Base-by-base conservation (phyloP, 2,113 vertebrate genomes). In the Mellivora capensis region DNA sequence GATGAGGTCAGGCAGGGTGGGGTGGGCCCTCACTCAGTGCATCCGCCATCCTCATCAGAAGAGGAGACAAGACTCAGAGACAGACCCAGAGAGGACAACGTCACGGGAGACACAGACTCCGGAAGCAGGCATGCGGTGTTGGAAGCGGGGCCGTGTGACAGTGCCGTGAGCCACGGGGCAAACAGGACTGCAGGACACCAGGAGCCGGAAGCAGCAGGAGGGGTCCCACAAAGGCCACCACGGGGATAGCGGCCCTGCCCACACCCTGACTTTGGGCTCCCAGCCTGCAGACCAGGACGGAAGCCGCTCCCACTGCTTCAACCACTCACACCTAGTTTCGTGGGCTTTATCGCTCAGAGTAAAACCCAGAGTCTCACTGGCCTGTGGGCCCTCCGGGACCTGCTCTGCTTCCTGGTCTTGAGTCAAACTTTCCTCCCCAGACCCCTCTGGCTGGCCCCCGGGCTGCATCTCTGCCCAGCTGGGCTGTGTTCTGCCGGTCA, bases 141-240 rank as follows among this genome's bases (percentile, higher is more conserved):
- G 0, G 34, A 59, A 13, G 52, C 13, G n/a, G 20, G 57, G 20
- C 9, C 57, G 12, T 3, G 59, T 5, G 80, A 39, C 1, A n/a
- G 12, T 2, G 7, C 77, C 4, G 9, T 4, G 7, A 25, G 79
- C n/a, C 21, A 14, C 0, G 52, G 31, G 10, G 12, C 34, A 15
- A 4, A 13, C 34, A 1, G 52, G 17, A 14, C n/a, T 0, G 21
- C n/a, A 4, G 13, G 13, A 20, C 79, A 14, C 21, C 12, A 37
- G 77, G 21, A 17, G 21, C n/a, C 0, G 25, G 25, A 27, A 42
- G 54, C 10, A 54, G 81, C 81, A 42, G 14, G 57, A 10, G 4
- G 57, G 23, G 14, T 23, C 13, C 31, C 49, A 11, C 34, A 14
- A 3, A 15, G 52, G 25, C 25, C 11, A 3, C 21, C 52, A 1